These are phyloP conservation scores for Cyclophora punctaria DNA, from an alignment of 2,888 invertebrate species.

Conservation along the genomic window DNA sequence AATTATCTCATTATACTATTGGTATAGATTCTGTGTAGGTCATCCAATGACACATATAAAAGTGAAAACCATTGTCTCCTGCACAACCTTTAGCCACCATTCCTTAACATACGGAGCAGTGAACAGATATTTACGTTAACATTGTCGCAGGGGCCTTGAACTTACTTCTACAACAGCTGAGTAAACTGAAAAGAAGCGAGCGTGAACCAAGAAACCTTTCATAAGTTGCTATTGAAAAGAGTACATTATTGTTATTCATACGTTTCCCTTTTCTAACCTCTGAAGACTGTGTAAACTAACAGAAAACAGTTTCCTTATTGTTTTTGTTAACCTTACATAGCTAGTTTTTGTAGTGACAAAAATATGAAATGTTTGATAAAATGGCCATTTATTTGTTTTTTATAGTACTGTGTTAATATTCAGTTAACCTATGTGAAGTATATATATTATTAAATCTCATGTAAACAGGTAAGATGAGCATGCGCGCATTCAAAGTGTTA, in stretches of 20 bases:
- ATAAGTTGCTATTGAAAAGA: slow-evolving; percentile 17
- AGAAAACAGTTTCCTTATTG: neutral
- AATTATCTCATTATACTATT: no score
- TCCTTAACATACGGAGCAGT: slow-evolving; percentile 27
- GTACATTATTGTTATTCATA: slow-evolving; percentile 15
- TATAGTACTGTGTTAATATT: no score
- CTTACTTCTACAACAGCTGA: slow-evolving; percentile 48
- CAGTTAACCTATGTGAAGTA: neutral
- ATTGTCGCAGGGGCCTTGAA: slow-evolving; percentile 60
- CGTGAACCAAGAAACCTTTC: slow-evolving; percentile 27
- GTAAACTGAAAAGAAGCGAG: slow-evolving; percentile 37
- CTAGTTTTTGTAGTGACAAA: no score
- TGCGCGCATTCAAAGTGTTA: slow-evolving; percentile 41
- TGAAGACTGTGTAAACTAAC: neutral
- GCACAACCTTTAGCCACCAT: slow-evolving; percentile 25
- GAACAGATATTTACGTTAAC: slow-evolving; percentile 23
- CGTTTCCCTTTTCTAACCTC: neutral
- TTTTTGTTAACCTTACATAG: no score
- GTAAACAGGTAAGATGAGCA: slow-evolving; percentile 10
- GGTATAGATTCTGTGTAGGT: no score
- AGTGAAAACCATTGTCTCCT: neutral
- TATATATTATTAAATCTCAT: slow-evolving; percentile 2
- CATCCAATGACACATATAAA: no score
- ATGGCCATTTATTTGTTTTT: no score
- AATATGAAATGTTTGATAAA: no score